These are phyloP conservation scores for Pyrgus malvae DNA, from an alignment of 2,888 invertebrate species.

Conservation along the genomic window DNA sequence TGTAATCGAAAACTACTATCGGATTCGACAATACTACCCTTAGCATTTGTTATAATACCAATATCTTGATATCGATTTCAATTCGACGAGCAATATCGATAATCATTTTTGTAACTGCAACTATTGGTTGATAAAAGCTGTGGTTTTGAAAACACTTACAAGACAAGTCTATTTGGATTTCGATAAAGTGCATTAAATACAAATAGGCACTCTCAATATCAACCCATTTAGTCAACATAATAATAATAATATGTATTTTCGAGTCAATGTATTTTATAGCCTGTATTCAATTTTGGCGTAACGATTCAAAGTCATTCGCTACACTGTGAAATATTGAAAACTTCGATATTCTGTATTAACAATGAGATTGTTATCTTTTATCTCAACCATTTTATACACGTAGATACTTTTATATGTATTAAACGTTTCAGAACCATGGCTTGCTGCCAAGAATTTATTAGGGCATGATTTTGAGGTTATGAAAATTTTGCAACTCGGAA, in stretches of 20 bases:
- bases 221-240: neutral
- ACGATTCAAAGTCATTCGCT: neutral
- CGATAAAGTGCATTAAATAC: neutral
- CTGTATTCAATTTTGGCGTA: neutral
- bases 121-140: neutral
- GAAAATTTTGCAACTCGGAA: neutral
- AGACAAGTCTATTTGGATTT: neutral
- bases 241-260: neutral
- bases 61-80: neutral
- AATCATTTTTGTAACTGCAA: neutral
- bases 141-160: conserved; percentile 3
- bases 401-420: conserved; percentile 2
- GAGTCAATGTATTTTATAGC: neutral
- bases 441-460: conserved; percentile 11
- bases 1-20: neutral
- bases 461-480: neutral
- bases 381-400: neutral
- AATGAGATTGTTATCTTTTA: neutral
- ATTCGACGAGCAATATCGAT: neutral
- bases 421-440: conserved; percentile 11
- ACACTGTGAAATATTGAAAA: conserved; percentile 1
- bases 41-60: neutral
- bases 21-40: neutral
- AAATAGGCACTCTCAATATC: neutral
- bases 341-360: neutral